Percentiles rank a stretch among this genome's conserved stretches.
These are phyloP conservation scores for Drosophila hamatofila DNA, from an alignment of 2,888 invertebrate genomes.

Conservation along the genomic window DNA sequence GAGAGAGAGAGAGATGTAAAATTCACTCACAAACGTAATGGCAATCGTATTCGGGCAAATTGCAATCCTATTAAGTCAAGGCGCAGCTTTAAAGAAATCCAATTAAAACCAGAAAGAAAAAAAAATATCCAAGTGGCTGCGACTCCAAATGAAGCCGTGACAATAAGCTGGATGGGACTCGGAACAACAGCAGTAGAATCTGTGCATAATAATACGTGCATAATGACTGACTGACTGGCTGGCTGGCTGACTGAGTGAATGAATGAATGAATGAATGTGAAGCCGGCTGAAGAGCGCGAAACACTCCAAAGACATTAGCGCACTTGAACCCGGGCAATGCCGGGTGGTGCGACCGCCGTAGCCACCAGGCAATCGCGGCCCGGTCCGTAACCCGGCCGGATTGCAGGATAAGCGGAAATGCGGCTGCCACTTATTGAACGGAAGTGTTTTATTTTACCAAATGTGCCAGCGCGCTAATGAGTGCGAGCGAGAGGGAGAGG, in stretches of 20 bases:
- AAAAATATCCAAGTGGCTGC: conserved; percentile 29
- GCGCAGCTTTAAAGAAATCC: conserved; percentile 78
- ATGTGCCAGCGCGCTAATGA: conserved; percentile 65
- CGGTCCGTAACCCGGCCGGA: conserved; percentile 16
- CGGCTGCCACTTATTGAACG: conserved; percentile 71
- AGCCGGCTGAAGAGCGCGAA: conserved; percentile 73
- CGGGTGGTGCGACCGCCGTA: conserved; percentile 2
- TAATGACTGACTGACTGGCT: conserved; percentile 43
- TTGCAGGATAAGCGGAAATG: conserved; percentile 68
- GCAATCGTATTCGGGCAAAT: conserved; percentile 65
- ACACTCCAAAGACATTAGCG: conserved; percentile 83
- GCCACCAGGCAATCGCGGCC: neutral
- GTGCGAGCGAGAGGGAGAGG: conserved; percentile 28
- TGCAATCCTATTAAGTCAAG: conserved; percentile 73
- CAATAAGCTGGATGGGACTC: conserved; percentile 57
- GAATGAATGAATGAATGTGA: conserved; percentile 28
- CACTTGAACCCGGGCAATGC: conserved; percentile 66
- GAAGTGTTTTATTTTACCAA: conserved; percentile 72
- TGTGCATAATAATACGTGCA: conserved; percentile 57
- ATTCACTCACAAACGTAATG: conserved; percentile 26
- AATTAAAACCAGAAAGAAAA: conserved; percentile 55
- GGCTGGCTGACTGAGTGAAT: conserved; percentile 20
- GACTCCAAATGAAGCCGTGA: conserved; percentile 37
- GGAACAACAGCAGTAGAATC: conserved; percentile 53
- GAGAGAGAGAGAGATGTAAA: neutral